Evolutionary conservation across 1,140 invertebrate species (phyloP), one percentile per base, ranked within the genome.

Genomic region (Drosophila chauvacae): DNA sequence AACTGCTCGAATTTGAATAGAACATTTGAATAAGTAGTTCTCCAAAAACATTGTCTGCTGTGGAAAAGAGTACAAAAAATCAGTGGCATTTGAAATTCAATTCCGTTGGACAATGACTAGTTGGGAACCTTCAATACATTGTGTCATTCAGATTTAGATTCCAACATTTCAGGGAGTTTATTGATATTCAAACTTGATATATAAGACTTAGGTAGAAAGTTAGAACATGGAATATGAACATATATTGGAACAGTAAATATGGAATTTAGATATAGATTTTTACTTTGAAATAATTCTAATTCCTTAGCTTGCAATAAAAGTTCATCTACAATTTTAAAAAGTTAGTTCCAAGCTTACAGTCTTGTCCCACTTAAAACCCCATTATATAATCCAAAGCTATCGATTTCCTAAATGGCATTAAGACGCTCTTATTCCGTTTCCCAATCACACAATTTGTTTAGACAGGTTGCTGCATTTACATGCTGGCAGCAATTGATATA

Each of bases 391-490:
- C 9, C 9, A n/a, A 28, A n/a, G 9, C n/a, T 35, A 35, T 53
- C 30, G 30, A 18, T 53, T 53, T 53, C 50, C 6, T 33, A 18
- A 51, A 5, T 18, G 48, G 6, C 48, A 18, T 13, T 51, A 30
- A 33, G 13, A 3, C 18, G 2, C 13, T 6, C 1, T 20, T 6
- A 37, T 55, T n/a, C 20, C 14, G 4, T 37, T 53, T 37, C 7
- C 9, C 33, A 16, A 5, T 3, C 1, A 16, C 9, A 23, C 18
- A 55, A 55, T 55, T 55, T 55, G 35, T 55, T 55, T 39, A 55
- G 53, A 55, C 53, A 55, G 53, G 53, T 55, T 55, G 53, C 11
- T 37, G 14, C 18, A 55, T 55, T 55, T 55, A 55, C 53, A 55
- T 10, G 53, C 20, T 55, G 51, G 14, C 51, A 55, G 51, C 35